Base-by-base conservation (phyloP, 2,113 vertebrate species). In the Brachionichthys hirsutus region DNA sequence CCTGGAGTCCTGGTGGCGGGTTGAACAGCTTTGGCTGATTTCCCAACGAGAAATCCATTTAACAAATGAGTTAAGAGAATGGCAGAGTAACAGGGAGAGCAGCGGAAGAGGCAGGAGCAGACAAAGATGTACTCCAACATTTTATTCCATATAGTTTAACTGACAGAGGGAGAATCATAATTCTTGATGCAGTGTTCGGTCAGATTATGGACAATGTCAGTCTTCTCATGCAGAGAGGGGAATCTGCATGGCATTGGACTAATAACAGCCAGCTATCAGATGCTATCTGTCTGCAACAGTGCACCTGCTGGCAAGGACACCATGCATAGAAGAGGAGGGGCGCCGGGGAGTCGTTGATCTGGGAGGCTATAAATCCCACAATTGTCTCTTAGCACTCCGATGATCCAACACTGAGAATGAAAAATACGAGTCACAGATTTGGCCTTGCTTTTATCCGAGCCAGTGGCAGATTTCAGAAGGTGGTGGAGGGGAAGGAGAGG, bases 31-130 rank as follows among this genome's bases (percentile, higher is more conserved):
- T 85, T 80, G 84, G 82, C 77, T 68, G 52, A 30, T 67, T 68
- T 83, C 81, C 88, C 74, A 84, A 67, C 63, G 68, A 77, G 74
- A 80, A n/a, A 75, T 73, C 83, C 67, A 85, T 89, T 86, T 84
- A 88, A 80, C 73, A 85, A 78, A 91, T 88, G 85, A 91, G 80
- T 72, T 62, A 75, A 76, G 75, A 56, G 59, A 38, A 30, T 30
- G 24, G 24, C 5, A 30, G 24, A 30, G 24, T 30, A 30, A 4
- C 1, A 30, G 24, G 62, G 16, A 65, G 41, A 18, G 55, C 30
- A 19, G 17, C 8, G 24, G 35, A 45, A 18, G 20, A 45, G 43
- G 12, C 15, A 43, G 30, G 45, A 42, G n/a, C 19, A 3, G 50
- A 24, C 34, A 52, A 65, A 83, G 73, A 83, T 70, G 62, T 65